A percentile compares a stretch with the other conserved stretches of the same genome.
Conservation (phyloP, 2,113 vertebrate genomes). For the Sisor rabdophorus region DNA sequence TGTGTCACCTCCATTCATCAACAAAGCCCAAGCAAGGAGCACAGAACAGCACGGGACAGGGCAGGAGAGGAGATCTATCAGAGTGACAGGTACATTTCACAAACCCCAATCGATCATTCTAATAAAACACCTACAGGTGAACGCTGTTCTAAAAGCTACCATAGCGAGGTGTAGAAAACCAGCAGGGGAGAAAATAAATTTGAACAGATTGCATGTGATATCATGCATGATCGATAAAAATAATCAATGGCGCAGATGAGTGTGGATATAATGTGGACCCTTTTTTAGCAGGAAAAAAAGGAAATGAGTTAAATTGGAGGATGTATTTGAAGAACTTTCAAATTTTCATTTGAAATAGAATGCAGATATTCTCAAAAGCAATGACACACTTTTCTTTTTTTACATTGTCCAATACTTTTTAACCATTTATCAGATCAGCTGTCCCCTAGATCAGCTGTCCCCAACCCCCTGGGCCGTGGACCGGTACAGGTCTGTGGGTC, state of each 20-base stretch:
- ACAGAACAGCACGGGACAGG: conserved; percentile 8
- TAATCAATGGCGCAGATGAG: not conserved
- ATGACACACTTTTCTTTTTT: too few relatives aligned
- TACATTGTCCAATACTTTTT: too few relatives aligned
- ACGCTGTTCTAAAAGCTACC: conserved; percentile 27
- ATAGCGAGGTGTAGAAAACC: not conserved
- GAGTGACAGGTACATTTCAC: conserved; percentile 64
- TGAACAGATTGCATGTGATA: not conserved
- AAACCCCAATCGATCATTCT: conserved; percentile 57
- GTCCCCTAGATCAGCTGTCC: too few relatives aligned
- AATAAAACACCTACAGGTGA: conserved; percentile 52
- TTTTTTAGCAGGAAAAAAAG: too few relatives aligned
- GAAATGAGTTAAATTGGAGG: too few relatives aligned
- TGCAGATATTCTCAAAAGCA: too few relatives aligned
- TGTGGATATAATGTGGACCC: not conserved
- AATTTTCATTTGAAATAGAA: too few relatives aligned
- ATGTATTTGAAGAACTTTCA: too few relatives aligned
- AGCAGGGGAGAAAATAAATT: not conserved
- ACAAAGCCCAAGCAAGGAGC: conserved; percentile 4
- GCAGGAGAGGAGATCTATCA: conserved; percentile 61
- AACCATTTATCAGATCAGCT: too few relatives aligned
- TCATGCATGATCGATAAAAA: too few relatives aligned
- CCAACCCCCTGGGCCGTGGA: too few relatives aligned
- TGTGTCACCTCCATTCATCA: conserved; percentile 64
- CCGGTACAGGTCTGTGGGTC: too few relatives aligned